Evolutionary conservation across 1,140 invertebrate genomes (phyloP).

Genomic region (Hylaeus volcanicus): DNA sequence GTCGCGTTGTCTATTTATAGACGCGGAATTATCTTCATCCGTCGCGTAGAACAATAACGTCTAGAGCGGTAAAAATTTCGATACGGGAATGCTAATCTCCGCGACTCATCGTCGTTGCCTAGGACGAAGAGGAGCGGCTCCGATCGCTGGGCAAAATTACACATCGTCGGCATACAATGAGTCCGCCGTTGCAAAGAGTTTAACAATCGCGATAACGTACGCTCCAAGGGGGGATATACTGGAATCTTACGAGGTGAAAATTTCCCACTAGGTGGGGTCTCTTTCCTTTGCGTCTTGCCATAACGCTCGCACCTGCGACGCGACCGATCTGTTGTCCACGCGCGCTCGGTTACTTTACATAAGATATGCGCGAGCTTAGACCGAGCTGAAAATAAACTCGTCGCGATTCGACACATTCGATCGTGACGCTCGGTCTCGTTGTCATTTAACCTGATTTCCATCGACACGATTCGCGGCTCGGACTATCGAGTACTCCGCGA

Average conservation of each 20-base stretch:
- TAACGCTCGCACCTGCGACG: constrained; percentile 53
- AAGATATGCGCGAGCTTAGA: constrained; percentile 65
- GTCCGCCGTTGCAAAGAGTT: neutral
- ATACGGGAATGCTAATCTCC: constrained; percentile 42
- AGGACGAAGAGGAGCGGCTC: constrained; percentile 12
- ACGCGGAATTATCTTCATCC: constrained; percentile 64
- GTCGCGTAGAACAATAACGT: constrained; percentile 57
- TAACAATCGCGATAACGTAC: constrained; percentile 9
- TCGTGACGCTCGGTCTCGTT: constrained; percentile 41
- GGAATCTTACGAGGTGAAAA: neutral
- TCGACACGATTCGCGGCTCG: constrained; percentile 40
- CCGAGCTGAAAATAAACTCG: constrained; percentile 63
- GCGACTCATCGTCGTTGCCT: constrained; percentile 21
- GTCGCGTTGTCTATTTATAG: constrained; percentile 58
- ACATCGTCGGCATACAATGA: neutral
- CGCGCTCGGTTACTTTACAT: constrained; percentile 65
- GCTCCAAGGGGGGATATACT: neutral
- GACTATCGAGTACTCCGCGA: neutral
- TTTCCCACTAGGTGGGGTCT: neutral
- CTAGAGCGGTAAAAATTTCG: constrained; percentile 32
- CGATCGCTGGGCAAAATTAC: constrained; percentile 2
- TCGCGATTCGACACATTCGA: constrained; percentile 62
- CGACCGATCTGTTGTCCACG: constrained; percentile 56
- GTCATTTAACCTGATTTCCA: constrained; percentile 63
- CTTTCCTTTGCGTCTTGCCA: constrained; percentile 1